phyloP scores from a whole-genome alignment of 2,113 vertebrate genomes.

The Vireo altiloquus region DNA sequence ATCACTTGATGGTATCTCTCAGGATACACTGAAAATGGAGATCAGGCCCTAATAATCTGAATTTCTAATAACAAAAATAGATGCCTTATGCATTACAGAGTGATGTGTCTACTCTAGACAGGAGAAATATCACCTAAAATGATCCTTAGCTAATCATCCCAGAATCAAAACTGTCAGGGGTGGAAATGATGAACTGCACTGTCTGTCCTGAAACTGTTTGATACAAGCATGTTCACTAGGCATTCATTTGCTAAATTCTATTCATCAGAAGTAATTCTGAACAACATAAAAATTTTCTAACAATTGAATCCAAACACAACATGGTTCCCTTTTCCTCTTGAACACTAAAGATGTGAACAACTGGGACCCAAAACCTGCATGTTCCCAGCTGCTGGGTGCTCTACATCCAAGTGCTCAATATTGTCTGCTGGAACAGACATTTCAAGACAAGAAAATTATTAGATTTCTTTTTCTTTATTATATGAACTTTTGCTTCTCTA shows the following conservation, averaged over 20 bases:
- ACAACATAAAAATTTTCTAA: neutral
- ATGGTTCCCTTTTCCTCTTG: neutral
- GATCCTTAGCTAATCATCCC: neutral
- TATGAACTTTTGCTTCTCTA: neutral
- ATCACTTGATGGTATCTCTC: neutral
- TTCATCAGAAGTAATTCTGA: neutral
- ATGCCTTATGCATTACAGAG: neutral
- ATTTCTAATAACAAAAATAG: neutral
- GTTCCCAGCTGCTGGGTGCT: neutral
- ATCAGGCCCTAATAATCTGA: neutral
- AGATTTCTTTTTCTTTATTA: neutral
- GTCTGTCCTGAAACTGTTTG: neutral
- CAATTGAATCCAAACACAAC: neutral
- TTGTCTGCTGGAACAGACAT: neutral
- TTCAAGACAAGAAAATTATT: neutral
- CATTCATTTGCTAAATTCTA: neutral
- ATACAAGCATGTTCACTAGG: neutral
- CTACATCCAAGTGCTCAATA: neutral
- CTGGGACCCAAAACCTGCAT: neutral
- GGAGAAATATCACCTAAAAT: neutral
- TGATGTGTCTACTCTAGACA: neutral
- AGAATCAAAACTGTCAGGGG: neutral
- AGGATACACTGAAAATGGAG: neutral
- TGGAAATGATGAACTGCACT: neutral
- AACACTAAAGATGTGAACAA: neutral